Base-by-base conservation (phyloP, 2,797 vertebrate genomes). In the Centropyge bicolor region DNA sequence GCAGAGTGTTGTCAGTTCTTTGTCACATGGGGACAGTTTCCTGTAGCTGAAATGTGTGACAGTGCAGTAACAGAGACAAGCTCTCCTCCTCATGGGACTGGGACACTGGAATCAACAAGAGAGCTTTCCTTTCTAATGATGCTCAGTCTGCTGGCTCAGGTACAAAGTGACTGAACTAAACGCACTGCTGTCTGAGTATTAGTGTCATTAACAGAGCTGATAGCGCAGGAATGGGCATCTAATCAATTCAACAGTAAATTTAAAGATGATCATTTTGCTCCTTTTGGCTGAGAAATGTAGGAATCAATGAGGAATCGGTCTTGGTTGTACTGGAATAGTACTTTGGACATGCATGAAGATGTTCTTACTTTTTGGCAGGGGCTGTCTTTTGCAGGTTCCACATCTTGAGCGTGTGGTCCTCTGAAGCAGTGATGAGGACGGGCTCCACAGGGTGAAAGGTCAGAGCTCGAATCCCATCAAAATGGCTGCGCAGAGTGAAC, bases 351-450 rank as follows among this genome's bases (percentile, higher is more conserved):
- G 60, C 5, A 52, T 11, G n/a, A 48, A 17, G 51, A 40, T 2
- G 1, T 45, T 41, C 95, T 92, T 92, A 99, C 98, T 99, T 99
- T 94, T 99, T 99, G 91, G 96, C 96, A 36, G 98, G 98, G n/a
- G 98, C 96, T 0, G 98, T 99, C 94, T 99, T 99, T 90, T 99
- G 98, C 67, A 99, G 96, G 94, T 99, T 99, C 98, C 98, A 99
- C 98, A 99, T 98, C 94, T 99, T 99, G 82, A 99, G 94, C 0
- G 98, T 99, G 94, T 99, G 98, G 88, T 99, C 98, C 87, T 99
- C 98, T 22, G 98, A 99, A 20, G 98, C 98, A 0, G 98, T 99
- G 94, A 99, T 94, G 89, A 99, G 95, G 75, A 99, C 97, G 3
- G 98, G 98, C 91, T 99, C 98, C 84, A 95, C 86, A 0, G 98